phyloP scores from a whole-genome alignment of 2,113 vertebrate genomes.

The Procavia capensis region DNA sequence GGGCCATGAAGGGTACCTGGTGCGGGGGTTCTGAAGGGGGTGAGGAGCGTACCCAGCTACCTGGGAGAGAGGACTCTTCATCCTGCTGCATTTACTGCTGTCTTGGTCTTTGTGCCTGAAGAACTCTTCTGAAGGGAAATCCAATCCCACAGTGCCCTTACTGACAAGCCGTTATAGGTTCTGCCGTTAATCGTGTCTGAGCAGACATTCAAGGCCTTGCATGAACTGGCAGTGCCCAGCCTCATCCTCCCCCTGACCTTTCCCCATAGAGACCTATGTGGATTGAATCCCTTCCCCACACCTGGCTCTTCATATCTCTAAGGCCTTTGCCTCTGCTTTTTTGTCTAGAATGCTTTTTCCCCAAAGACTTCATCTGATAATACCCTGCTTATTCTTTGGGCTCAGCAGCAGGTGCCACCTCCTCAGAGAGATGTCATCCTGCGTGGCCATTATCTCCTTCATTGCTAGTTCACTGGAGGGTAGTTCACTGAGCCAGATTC shows the following conservation, averaged over 20 bases:
- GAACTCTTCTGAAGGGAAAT: background rate
- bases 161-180: background rate
- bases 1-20: background rate
- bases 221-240: background rate
- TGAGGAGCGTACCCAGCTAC: background rate
- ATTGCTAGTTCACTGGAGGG: background rate
- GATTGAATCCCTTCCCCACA: background rate
- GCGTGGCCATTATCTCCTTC: background rate
- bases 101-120: background rate
- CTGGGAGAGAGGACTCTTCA: background rate
- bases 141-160: background rate
- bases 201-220: background rate
- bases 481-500: background rate
- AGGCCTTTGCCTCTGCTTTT: background rate
- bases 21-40: background rate
- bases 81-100: background rate
- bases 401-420: background rate
- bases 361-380: background rate
- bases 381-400: background rate
- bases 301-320: background rate
- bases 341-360: background rate
- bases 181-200: background rate
- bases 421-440: background rate
- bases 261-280: background rate
- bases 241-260: background rate